A percentile compares a stretch with the other conserved stretches of the same genome.
Conservation (phyloP, 2,113 vertebrate species). For the Prinia subflava region DNA sequence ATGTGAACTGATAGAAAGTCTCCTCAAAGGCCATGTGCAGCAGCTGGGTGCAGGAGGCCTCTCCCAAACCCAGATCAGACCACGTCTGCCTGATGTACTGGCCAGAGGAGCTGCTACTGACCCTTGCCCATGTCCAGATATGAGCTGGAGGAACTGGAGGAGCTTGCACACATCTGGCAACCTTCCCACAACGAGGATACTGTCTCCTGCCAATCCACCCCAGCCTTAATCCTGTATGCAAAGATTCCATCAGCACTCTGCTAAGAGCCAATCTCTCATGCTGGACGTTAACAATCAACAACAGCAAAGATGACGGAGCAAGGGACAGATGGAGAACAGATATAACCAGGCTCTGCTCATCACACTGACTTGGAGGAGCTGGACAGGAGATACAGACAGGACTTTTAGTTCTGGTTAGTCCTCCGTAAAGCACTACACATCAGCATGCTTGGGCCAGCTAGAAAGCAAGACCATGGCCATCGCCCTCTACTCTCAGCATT, state of each 20-base stretch:
- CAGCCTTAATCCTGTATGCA: slow-evolving; percentile 9
- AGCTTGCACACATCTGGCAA: neutral
- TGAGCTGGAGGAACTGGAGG: neutral
- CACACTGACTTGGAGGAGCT: neutral
- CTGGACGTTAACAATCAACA: neutral
- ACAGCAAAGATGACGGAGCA: neutral
- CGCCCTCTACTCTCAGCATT: neutral
- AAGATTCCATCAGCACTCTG: neutral
- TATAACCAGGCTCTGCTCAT: neutral
- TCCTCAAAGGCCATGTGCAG: neutral
- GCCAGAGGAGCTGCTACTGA: neutral
- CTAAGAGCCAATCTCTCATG: slow-evolving; percentile 26
- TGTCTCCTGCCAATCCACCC: slow-evolving; percentile 1
- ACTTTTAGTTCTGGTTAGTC: neutral
- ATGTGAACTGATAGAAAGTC: neutral
- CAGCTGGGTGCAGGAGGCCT: neutral
- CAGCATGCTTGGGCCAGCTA: neutral
- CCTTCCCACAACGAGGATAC: neutral
- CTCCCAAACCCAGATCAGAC: neutral
- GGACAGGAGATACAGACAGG: neutral
- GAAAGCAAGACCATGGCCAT: neutral
- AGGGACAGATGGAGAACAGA: neutral
- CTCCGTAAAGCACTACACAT: neutral
- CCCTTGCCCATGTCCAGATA: neutral
- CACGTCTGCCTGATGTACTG: neutral